Conservation (phyloP, 2,113 vertebrate genomes). For the Uropsilus gracilis region DNA sequence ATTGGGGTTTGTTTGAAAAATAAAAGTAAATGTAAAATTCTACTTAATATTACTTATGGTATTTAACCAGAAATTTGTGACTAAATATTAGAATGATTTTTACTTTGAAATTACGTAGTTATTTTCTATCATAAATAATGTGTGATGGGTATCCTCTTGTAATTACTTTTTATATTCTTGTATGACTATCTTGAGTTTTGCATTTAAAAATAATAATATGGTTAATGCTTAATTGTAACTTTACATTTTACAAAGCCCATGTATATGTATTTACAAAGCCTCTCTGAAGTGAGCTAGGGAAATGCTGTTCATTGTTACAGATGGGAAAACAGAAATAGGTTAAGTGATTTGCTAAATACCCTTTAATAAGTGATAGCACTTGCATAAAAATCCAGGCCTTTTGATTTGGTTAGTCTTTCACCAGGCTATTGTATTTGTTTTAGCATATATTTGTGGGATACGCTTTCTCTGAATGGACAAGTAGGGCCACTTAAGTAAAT, state of each 20-base stretch:
- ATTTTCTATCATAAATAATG: constrained; percentile 30
- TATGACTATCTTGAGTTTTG: neutral
- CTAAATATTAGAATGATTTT: neutral
- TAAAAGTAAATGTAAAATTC: neutral
- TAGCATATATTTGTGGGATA: constrained; percentile 5
- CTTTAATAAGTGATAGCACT: neutral
- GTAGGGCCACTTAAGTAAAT: neutral
- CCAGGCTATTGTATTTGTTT: neutral
- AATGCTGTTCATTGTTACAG: neutral
- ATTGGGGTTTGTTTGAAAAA: neutral
- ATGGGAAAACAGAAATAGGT: neutral
- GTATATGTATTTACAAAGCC: neutral
- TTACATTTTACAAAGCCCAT: neutral
- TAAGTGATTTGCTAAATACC: neutral
- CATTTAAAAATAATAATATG: constrained; percentile 28
- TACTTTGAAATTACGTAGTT: neutral
- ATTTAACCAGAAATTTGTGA: neutral
- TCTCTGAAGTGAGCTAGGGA: neutral
- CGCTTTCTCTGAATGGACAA: neutral
- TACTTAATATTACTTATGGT: neutral
- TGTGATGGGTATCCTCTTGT: neutral
- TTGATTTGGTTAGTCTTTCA: neutral
- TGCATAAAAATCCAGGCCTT: neutral
- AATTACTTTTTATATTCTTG: constrained; percentile 24
- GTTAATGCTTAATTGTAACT: neutral